Evolutionary conservation across 2,888 invertebrate species (phyloP).

Genomic region (Coelinius sp.): DNA sequence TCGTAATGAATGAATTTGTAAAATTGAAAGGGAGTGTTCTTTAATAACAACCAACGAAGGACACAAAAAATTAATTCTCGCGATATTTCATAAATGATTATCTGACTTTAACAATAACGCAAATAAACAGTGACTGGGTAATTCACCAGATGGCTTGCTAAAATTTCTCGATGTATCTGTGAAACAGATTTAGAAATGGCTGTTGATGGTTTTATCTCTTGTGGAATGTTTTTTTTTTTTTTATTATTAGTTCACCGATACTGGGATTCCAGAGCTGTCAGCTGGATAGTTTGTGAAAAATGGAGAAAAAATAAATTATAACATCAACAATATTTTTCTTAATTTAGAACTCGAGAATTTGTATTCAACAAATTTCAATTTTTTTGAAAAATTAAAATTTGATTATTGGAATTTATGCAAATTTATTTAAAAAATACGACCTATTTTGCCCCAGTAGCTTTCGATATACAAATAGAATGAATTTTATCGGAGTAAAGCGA

Average conservation of each 20-base stretch:
- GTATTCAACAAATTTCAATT: too few species aligned
- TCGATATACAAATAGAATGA: too few species aligned
- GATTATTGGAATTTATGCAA: too few species aligned
- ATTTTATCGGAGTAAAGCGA: too few species aligned
- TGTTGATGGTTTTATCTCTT: background rate
- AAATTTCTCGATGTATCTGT: background rate
- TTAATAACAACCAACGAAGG: background rate
- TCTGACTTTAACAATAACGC: conserved; percentile 7
- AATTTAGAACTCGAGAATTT: too few species aligned
- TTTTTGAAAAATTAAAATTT: too few species aligned
- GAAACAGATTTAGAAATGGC: conserved; percentile 10
- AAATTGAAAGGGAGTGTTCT: conserved; percentile 17
- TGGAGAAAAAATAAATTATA: background rate
- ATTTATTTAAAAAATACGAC: too few species aligned
- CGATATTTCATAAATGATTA: background rate
- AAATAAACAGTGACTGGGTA: background rate
- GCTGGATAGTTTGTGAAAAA: background rate
- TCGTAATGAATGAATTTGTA: conserved; percentile 6
- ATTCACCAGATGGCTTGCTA: background rate
- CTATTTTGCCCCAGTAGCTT: too few species aligned
- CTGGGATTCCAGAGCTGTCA: background rate
- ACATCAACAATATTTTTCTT: too few species aligned
- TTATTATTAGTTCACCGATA: background rate
- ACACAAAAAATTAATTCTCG: background rate
- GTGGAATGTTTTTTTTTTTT: background rate